Evolutionary conservation across 1,140 invertebrate species (phyloP).

Genomic region (Plodia interpunctella): DNA sequence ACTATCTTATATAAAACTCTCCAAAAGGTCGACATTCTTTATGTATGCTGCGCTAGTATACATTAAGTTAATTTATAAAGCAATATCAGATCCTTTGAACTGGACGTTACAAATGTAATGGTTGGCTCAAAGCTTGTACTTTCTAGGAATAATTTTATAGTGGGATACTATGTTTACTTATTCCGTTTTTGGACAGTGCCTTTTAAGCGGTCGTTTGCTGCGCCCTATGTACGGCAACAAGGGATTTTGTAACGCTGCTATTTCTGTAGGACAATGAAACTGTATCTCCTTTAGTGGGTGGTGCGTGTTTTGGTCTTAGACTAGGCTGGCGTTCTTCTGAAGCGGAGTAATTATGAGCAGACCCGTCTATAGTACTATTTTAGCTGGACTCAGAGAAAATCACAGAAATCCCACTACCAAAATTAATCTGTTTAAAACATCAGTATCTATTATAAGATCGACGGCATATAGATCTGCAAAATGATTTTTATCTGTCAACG

Average conservation of each 20-base stretch:
- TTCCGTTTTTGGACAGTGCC: conserved; percentile 48
- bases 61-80: conserved; percentile 18
- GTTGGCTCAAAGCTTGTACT: conserved; percentile 1
- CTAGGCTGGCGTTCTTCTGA: background rate
- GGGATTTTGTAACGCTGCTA: conserved; percentile 43
- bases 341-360: background rate
- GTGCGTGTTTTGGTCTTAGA: background rate
- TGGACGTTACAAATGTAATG: conserved; percentile 7
- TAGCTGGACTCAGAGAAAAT: no score
- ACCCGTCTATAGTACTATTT: no score
- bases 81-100: conserved; percentile 5
- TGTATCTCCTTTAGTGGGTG: conserved; percentile 25
- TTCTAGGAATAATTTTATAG: conserved; percentile 18
- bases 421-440: no score
- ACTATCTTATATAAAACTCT: conserved; percentile 20
- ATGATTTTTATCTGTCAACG: no score
- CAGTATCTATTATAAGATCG: no score
- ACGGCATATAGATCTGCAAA: no score
- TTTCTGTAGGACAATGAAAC: conserved; percentile 42
- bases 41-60: conserved; percentile 21
- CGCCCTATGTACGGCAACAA: conserved; percentile 34
- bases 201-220: conserved; percentile 50
- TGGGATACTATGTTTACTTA: conserved; percentile 43
- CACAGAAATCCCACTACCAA: no score
- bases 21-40: conserved; percentile 16